Conservation (phyloP, 2,797 vertebrate species). For the Coluber constrictor region DNA sequence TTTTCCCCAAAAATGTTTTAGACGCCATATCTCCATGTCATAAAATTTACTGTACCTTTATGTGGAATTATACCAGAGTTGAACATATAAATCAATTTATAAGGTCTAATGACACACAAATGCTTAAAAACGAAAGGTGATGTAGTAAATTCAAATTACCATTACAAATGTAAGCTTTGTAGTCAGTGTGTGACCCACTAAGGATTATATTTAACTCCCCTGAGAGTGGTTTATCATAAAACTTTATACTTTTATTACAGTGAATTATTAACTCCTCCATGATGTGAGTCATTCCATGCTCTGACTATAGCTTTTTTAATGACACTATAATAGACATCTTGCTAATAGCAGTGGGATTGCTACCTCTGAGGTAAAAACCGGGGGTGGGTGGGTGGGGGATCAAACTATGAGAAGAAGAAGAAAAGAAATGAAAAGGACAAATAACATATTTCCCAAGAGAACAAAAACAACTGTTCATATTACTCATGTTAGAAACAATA, state of each 20-base stretch:
- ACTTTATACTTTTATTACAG: constrained; percentile 83
- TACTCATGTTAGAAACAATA: constrained; percentile 35
- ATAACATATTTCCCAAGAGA: constrained; percentile 54
- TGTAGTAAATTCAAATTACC: constrained; percentile 83
- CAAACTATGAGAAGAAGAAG: constrained; percentile 46
- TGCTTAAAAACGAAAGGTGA: constrained; percentile 80
- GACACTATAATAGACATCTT: constrained; percentile 81
- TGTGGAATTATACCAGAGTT: constrained; percentile 76
- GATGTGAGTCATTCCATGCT: constrained; percentile 79
- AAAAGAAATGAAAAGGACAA: constrained; percentile 44
- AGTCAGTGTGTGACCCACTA: constrained; percentile 79
- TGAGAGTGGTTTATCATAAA: constrained; percentile 83
- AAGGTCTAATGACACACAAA: constrained; percentile 81
- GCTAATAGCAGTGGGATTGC: constrained; percentile 76
- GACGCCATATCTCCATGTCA: constrained; percentile 78
- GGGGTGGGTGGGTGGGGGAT: neutral
- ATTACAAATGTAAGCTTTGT: constrained; percentile 83
- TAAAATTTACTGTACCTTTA: constrained; percentile 81
- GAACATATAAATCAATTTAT: constrained; percentile 82
- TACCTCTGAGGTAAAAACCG: constrained; percentile 68
- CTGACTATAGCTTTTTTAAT: constrained; percentile 80
- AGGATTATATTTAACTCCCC: constrained; percentile 83
- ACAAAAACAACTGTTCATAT: constrained; percentile 31
- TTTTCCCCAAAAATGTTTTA: constrained; percentile 77
- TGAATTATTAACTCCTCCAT: constrained; percentile 82